phyloP scores from a whole-genome alignment of 2,113 vertebrate species.

The Acrocephalus kingi region DNA sequence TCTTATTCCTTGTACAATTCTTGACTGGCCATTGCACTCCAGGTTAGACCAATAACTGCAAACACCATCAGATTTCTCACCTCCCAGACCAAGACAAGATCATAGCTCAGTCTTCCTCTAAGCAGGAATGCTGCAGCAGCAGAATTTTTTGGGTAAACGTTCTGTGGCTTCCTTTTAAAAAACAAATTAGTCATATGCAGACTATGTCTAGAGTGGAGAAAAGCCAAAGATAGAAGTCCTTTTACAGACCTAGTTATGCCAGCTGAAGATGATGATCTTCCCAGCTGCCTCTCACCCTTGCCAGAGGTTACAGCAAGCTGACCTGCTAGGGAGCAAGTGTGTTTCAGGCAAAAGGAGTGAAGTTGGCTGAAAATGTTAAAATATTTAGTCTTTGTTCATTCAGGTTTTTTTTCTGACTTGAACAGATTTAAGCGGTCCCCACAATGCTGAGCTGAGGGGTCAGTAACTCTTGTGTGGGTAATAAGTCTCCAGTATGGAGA shows the following conservation, averaged over 20 bases:
- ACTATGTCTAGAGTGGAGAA: conserved; percentile 29
- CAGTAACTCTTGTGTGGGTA: not conserved
- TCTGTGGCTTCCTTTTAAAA: conserved; percentile 49
- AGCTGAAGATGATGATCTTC: conserved; percentile 39
- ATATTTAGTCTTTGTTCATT: not conserved
- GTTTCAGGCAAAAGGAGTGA: not conserved
- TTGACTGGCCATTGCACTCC: not conserved
- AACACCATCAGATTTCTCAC: not conserved
- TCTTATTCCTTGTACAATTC: not conserved
- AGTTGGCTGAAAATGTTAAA: not conserved
- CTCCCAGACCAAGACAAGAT: not conserved
- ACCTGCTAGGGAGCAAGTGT: not conserved
- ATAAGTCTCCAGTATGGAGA: not conserved
- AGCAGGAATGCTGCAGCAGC: not conserved
- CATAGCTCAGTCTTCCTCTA: not conserved
- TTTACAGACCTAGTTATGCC: conserved; percentile 11
- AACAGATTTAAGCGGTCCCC: not conserved
- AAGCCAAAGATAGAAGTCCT: conserved; percentile 37
- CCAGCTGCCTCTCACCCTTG: conserved; percentile 25
- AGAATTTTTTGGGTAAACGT: not conserved
- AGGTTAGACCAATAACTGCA: not conserved
- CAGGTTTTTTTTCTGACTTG: not conserved
- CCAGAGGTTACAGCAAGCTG: conserved; percentile 40
- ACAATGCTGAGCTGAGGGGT: not conserved
- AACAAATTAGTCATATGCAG: conserved; percentile 38